Conservation (phyloP, 1,140 invertebrate species). For the Andricus grossulariae region DNA sequence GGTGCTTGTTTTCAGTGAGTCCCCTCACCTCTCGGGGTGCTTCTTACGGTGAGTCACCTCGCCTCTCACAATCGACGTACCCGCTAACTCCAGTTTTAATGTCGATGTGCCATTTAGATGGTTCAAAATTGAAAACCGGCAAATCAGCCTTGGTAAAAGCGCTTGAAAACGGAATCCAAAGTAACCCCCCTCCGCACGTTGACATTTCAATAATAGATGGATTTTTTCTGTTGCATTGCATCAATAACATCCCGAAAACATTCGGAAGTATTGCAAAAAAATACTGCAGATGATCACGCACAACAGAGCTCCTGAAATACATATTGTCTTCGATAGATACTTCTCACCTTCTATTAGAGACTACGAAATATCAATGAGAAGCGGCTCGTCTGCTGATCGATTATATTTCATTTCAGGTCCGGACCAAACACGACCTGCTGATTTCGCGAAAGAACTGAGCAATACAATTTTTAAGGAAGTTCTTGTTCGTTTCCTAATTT, state of each 20-base stretch:
- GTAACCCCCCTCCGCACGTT: background rate
- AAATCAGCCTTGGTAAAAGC: conserved; percentile 15
- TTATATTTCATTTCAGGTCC: conserved; percentile 55
- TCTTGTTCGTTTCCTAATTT: conserved; percentile 61
- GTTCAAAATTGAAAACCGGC: conserved; percentile 49
- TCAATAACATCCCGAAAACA: conserved; percentile 43
- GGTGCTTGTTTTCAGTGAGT: no score
- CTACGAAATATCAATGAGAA: conserved; percentile 40
- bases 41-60: no score
- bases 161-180: conserved; percentile 1
- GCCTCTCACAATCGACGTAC: background rate
- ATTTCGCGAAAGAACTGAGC: conserved; percentile 57
- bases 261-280: conserved; percentile 42
- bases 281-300: conserved; percentile 42
- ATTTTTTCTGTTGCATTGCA: conserved; percentile 43
- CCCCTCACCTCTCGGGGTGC: no score
- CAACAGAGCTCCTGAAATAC: conserved; percentile 20
- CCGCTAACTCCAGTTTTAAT: background rate
- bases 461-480: conserved; percentile 63
- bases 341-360: conserved; percentile 45
- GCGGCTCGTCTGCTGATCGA: background rate
- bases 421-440: conserved; percentile 48
- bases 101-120: conserved; percentile 37
- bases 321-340: conserved; percentile 44
- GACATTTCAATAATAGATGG: conserved; percentile 45